Conservation (phyloP, 2,797 vertebrate species). For the Antrozous pallidus region DNA sequence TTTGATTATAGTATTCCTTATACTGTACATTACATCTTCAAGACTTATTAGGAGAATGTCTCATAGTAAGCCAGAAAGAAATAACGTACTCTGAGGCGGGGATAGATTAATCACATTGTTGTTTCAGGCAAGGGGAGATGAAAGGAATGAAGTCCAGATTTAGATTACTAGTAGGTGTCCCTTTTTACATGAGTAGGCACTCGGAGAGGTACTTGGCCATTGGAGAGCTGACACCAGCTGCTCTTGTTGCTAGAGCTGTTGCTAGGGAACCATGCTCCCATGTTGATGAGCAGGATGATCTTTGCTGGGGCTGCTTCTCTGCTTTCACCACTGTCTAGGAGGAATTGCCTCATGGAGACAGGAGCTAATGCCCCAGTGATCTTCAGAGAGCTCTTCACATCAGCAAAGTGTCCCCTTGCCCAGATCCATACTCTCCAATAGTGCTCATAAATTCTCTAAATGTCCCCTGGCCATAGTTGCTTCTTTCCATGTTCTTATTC, state of each 20-base stretch:
- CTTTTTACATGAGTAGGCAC: neutral
- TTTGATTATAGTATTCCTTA: neutral
- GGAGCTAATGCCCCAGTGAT: neutral
- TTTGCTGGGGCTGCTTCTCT: neutral
- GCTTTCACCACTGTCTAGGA: neutral
- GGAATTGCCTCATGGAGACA: neutral
- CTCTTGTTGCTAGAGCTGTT: neutral
- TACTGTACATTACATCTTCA: neutral
- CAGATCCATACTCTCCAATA: neutral
- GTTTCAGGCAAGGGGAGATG: neutral
- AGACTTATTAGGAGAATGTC: neutral
- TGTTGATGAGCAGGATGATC: neutral
- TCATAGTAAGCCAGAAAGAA: neutral
- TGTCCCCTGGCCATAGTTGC: neutral
- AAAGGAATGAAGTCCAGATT: neutral
- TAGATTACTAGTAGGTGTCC: neutral
- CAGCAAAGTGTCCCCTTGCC: neutral
- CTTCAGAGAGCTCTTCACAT: neutral
- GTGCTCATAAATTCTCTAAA: neutral
- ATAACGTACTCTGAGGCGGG: neutral
- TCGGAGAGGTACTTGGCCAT: neutral
- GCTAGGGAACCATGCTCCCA: neutral
- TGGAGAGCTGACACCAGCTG: neutral
- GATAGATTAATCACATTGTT: neutral
- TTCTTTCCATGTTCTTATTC: neutral